Evolutionary conservation across 2,113 vertebrate species (phyloP), one percentile per base, ranked within the genome.

Genomic region (Abramis brama): DNA sequence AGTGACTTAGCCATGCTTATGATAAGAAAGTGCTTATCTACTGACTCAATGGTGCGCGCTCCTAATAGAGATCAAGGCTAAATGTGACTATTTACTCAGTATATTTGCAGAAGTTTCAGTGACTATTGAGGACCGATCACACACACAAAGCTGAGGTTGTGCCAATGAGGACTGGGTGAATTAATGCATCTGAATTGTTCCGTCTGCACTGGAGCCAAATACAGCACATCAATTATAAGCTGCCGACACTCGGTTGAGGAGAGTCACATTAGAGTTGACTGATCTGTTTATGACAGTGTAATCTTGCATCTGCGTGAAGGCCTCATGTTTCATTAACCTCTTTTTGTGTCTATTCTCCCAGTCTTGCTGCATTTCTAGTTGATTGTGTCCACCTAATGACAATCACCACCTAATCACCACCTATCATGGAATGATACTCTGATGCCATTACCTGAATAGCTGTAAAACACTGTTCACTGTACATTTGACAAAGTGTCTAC

Each of bases 221-320:
- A 93, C 90, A 23, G 71, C 71, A 74, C 90, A 93, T 94, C 92
- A 92, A 92, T 94, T 94, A 93, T 93, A 92, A 92, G 91, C 91
- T 93, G 92, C 88, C 90, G 93, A 91, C 92, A 91, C 87, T 91
- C 87, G 45, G 89, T 39, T 70, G 27, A 30, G 83, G 83, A 87
- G 86, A 87, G 84, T 60, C 13, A 27, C 21, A 57, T 79, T 76
- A 25, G 60, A 70, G 55, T 76, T 73, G 84, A 86, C 86, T 86
- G 86, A 89, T 86, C 80, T 89, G 83, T 89, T 86, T 86, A 89
- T 87, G 84, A 86, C 84, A 86, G 86, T 25, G 33, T 86, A 81
- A 89, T 86, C 83, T 86, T 68, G 85, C 83, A 86, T 86, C 74
- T 87, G 89, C 86, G 91, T 81, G 84, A 79, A 79, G 85, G 85